phyloP scores from a whole-genome alignment of 2,888 invertebrate species.

The Girardia tigrina region DNA sequence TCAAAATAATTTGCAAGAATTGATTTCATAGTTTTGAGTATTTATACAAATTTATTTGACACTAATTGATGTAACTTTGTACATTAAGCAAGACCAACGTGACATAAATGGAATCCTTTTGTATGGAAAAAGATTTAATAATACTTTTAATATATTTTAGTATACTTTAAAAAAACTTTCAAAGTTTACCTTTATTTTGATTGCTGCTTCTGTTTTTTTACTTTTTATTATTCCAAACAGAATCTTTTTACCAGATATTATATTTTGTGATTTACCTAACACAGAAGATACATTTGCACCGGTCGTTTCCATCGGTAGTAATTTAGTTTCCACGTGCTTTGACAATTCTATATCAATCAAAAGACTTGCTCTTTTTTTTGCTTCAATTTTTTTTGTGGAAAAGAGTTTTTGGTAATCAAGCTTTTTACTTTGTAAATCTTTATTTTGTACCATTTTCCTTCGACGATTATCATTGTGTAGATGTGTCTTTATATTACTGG shows the following conservation, averaged over 20 bases:
- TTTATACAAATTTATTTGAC: too few relatives aligned
- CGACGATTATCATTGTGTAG: background rate
- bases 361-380: background rate
- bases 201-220: conserved; percentile 5
- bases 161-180: too few relatives aligned
- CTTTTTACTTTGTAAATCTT: background rate
- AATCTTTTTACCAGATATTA: background rate
- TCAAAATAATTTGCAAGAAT: too few relatives aligned
- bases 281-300: background rate
- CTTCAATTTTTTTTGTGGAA: background rate
- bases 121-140: too few relatives aligned
- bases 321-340: background rate
- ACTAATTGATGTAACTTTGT: too few relatives aligned
- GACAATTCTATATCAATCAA: background rate
- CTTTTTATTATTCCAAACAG: background rate
- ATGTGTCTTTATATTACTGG: too few relatives aligned
- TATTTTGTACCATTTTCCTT: background rate
- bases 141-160: too few relatives aligned
- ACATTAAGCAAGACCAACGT: too few relatives aligned
- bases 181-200: background rate
- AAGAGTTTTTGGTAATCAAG: background rate
- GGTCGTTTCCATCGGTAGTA: background rate
- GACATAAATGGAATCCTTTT: too few relatives aligned
- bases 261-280: background rate
- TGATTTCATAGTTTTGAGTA: too few relatives aligned